These are phyloP conservation scores for Aphelenchoides fujianensis DNA, from an alignment of 1,140 invertebrate genomes.

Conservation along the genomic window DNA sequence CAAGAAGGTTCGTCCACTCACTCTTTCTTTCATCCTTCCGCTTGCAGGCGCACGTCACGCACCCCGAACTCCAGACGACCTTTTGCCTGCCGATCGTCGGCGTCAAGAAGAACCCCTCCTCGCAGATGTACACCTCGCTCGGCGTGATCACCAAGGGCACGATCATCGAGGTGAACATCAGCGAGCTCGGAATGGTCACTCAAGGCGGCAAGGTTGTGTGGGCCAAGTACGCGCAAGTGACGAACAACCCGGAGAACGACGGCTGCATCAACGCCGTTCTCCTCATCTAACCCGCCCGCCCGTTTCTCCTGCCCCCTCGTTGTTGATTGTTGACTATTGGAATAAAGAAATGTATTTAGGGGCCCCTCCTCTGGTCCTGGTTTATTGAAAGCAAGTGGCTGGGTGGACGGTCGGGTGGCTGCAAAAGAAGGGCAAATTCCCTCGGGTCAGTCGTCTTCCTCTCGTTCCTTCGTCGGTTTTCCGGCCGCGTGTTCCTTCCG, in stretches of 20 bases:
- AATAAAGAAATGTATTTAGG: no score
- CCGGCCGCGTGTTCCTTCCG: no score
- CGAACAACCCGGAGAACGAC: constrained; percentile 99
- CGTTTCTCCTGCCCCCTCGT: neutral
- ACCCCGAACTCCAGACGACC: constrained; percentile 98
- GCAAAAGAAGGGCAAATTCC: no score
- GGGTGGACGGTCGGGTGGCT: no score
- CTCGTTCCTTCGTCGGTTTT: no score
- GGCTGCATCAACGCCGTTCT: constrained; percentile 98
- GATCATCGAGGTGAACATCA: constrained; percentile 95
- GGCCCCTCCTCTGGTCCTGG: no score
- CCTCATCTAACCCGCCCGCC: constrained; percentile 76
- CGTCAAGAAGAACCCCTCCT: constrained; percentile 98
- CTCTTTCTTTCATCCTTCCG: no score
- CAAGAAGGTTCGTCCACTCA: constrained; percentile 71
- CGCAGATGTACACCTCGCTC: constrained; percentile 89
- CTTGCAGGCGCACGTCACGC: constrained; percentile 69
- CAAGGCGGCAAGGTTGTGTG: constrained; percentile 98
- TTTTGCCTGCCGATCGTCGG: constrained; percentile 96
- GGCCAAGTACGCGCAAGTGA: constrained; percentile 98
- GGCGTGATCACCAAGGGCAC: constrained; percentile 99
- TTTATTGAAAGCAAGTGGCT: no score
- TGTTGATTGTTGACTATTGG: constrained; percentile 29
- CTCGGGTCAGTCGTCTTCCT: no score
- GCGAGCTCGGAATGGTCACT: constrained; percentile 95